Evolutionary conservation across 2,888 invertebrate species (phyloP), one percentile per base, ranked within the genome.

Genomic region (Electrophaes corylata): DNA sequence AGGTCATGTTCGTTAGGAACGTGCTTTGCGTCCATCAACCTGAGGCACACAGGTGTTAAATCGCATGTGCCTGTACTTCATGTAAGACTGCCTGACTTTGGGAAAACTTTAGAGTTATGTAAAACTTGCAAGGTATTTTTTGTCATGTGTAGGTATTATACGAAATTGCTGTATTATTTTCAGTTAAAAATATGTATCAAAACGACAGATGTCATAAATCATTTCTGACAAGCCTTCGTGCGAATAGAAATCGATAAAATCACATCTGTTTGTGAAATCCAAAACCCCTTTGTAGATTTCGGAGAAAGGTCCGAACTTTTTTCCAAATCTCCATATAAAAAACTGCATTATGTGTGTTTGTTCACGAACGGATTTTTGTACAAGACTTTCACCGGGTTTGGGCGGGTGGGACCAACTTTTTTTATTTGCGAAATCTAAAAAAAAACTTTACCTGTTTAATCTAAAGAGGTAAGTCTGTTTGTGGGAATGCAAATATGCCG

Each of bases 231-330:
- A 53, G 45, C 46, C 33, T 59, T 51, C 52, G 43, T 43, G 41
- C 55, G 48, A 45, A 67, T 48, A 46, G 56, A 48, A 54, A 60
- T 54, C 20, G 37, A 57, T 57, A 66, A 81, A 82, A 76, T 64
- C 40, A 67, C 84, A 84, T 84, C 83, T 86, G 84, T 83, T 80
- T 78, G 78, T 84, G 88, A 86, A 87, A 90, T 82, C 70, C 72
- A 83, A 88, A 90, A 86, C 89, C 90, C 89, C 86, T 90, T 89
- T 89, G 87, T 88, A 77, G 71, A 70, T 73, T 87, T 86, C 84
- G 81, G 72, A 80, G 81, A 80, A 81, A 81, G 79, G 78, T 75
- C 72, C 75, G 64, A 64, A 35, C 45, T 71, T 67, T 70, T 84
- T 86, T 84, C 81, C 76, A 72, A 67, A 73, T 74, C 67, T 74